These are phyloP conservation scores for Psammodynastes pulverulentus DNA, from an alignment of 2,113 vertebrate species.

Conservation along the genomic window DNA sequence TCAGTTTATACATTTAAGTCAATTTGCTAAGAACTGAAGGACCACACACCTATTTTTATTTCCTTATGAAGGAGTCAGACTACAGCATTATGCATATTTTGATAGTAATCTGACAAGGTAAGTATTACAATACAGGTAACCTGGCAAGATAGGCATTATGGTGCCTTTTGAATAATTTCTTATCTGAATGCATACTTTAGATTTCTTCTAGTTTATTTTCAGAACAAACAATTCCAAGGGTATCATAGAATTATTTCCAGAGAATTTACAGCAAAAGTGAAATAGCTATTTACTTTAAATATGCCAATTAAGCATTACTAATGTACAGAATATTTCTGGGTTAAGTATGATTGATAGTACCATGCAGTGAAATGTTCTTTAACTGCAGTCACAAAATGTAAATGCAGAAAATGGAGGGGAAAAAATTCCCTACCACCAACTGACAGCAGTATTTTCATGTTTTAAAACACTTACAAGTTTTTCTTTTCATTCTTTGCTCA, in stretches of 20 bases:
- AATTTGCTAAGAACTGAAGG: background rate
- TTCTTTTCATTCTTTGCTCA: slow-evolving; percentile 61
- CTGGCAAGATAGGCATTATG: slow-evolving; percentile 32
- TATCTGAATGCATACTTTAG: slow-evolving; percentile 52
- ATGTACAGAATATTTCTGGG: slow-evolving; percentile 70
- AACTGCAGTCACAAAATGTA: slow-evolving; percentile 69
- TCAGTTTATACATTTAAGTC: background rate
- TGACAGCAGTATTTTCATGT: slow-evolving; percentile 67
- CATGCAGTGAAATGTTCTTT: slow-evolving; percentile 69
- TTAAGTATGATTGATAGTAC: slow-evolving; percentile 74
- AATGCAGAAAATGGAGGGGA: slow-evolving; percentile 60
- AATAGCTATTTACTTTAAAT: slow-evolving; percentile 78
- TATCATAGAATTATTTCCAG: slow-evolving; percentile 62
- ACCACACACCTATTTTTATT: background rate
- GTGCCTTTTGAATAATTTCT: slow-evolving; percentile 45
- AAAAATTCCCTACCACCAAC: slow-evolving; percentile 30
- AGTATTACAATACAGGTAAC: slow-evolving; percentile 37
- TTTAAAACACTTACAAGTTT: slow-evolving; percentile 66
- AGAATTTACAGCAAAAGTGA: slow-evolving; percentile 71
- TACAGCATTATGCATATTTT: slow-evolving; percentile 34
- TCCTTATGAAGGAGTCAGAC: slow-evolving; percentile 25
- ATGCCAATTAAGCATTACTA: slow-evolving; percentile 75
- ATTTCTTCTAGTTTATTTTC: slow-evolving; percentile 54
- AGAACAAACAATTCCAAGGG: slow-evolving; percentile 63
- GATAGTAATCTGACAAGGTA: background rate